Conservation (phyloP, 2,113 vertebrate genomes). For the Cathartes aura region DNA sequence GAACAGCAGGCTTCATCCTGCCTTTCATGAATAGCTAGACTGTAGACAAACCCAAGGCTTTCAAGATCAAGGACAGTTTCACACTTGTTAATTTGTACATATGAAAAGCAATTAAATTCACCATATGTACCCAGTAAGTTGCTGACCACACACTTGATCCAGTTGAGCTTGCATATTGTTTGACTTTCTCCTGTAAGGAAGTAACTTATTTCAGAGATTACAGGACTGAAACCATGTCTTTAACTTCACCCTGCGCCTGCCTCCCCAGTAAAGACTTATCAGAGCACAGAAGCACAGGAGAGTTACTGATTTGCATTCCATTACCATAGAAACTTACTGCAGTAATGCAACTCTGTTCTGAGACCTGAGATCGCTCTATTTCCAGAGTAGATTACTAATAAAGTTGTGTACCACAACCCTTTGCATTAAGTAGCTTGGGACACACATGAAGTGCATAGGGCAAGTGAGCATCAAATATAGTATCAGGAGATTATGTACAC, state of each 20-base stretch:
- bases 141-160: neutral
- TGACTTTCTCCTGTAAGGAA: neutral
- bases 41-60: neutral
- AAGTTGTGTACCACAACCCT: neutral
- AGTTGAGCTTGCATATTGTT: too few relatives aligned
- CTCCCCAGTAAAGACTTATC: neutral
- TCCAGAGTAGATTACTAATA: neutral
- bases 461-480: neutral
- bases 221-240: neutral
- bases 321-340: neutral
- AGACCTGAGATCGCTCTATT: neutral
- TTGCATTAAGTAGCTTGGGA: neutral
- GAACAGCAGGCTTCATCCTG: neutral
- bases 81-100: rapidly evolving
- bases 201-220: neutral
- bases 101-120: neutral
- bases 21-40: neutral
- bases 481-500: rapidly evolving
- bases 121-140: rapidly evolving
- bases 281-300: neutral
- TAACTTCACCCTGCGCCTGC: neutral
- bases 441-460: neutral
- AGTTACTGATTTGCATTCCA: neutral
- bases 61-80: neutral
- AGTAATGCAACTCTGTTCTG: neutral